Base-by-base conservation (phyloP, 1,140 invertebrate species). In the Carposina sasakii region DNA sequence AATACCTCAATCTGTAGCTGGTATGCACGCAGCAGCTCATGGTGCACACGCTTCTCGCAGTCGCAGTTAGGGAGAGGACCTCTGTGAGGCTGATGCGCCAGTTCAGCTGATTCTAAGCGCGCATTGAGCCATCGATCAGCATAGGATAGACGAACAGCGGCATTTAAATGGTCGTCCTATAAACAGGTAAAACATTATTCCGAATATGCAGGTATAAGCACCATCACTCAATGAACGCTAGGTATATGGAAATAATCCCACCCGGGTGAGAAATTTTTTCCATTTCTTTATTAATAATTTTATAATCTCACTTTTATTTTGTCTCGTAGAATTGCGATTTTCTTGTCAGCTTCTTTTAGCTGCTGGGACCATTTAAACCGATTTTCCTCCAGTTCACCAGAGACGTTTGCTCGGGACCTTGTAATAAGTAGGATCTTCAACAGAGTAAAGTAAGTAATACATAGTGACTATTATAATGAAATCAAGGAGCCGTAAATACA, bases 111-210 rank as follows among this genome's bases (percentile, higher is more conserved):
- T 30, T 81, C 77, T 1, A 46, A 48, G 2, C 70, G 63, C 0
- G 75, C 74, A 5, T 54, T 47, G 15, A 81, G 39, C 72, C 74
- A 81, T 43, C 69, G 75, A 0, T 81, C 77, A 1, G 68, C 70
- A 46, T 79, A 83, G 23, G 57, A 52, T 1, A 79, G 46, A 20
- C 67, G 66, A 3, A 64, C 55, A 4, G 58, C 62, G 10, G 74
- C 58, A 21, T 83, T 83, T 26, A 65, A 31, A 10, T 45, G 26
- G 10, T 59, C 64, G 37, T 83, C 71, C 79, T 81, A 44, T 13
- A 54, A 69, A 28, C 6, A 28, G 6, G 24, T 6, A 5, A 28
- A n/a, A n/a, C n/a, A n/a, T n/a, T n/a, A n/a, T n/a, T n/a, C n/a
- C n/a, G n/a, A n/a, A n/a, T n/a, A n/a, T n/a, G 6, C 24, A 28